Conservation (phyloP, 2,797 vertebrate species). For the Buceros bicornis region DNA sequence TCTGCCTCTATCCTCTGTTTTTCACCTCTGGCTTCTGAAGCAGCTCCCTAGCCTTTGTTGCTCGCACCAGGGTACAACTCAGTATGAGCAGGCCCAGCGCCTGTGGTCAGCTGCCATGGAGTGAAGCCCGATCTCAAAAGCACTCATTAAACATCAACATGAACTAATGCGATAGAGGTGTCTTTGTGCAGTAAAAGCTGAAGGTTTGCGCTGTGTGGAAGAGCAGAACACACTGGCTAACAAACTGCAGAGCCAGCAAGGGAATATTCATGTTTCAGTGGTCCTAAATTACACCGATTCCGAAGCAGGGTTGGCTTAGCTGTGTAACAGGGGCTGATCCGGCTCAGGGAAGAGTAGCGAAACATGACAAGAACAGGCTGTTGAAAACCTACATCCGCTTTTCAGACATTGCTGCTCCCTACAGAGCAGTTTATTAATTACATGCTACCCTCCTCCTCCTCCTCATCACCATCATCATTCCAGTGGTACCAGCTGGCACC, state of each 20-base stretch:
- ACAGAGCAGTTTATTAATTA: conserved; percentile 9
- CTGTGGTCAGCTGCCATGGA: not conserved
- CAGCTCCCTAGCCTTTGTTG: not conserved
- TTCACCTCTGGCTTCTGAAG: not conserved
- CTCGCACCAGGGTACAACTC: not conserved
- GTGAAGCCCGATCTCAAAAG: not conserved
- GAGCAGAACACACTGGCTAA: not conserved
- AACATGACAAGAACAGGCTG: conserved; percentile 22
- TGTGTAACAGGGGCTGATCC: not conserved
- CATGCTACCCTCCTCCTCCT: not conserved
- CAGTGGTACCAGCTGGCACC: not conserved
- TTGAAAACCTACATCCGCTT: not conserved
- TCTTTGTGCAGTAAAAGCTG: not conserved
- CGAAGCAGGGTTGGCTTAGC: not conserved
- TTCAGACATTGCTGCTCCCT: not conserved
- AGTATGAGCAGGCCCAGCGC: not conserved
- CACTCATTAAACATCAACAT: not conserved
- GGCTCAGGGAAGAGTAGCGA: not conserved
- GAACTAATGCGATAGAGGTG: not conserved
- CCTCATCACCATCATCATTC: not conserved
- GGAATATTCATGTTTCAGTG: conserved; percentile 11
- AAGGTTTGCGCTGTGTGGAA: not conserved
- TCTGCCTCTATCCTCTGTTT: not conserved
- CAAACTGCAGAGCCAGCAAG: not conserved
- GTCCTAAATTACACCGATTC: conserved; percentile 19